phyloP scores from a whole-genome alignment of 2,113 vertebrate species.

The Neolamprologus tretocephalus region DNA sequence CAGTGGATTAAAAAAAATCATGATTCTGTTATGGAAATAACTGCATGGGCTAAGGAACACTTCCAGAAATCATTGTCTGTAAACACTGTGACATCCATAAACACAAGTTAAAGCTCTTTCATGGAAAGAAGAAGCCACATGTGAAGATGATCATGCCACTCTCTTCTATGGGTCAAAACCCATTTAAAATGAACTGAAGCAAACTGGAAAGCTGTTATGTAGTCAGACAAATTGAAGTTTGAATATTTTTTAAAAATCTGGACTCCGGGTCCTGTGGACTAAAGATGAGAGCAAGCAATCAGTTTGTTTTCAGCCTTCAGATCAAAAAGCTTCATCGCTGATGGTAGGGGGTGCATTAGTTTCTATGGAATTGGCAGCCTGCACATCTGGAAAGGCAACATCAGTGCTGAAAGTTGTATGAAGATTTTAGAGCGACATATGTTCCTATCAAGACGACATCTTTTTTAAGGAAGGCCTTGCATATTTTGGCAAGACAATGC shows the following conservation, averaged over 20 bases:
- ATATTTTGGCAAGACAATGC: neutral
- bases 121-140: neutral
- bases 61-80: neutral
- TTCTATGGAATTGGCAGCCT: neutral
- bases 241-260: neutral
- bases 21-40: neutral
- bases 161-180: neutral
- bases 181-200: neutral
- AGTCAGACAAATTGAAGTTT: neutral
- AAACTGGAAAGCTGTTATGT: neutral
- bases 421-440: neutral
- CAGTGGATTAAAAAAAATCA: neutral
- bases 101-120: neutral
- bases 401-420: neutral
- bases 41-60: neutral
- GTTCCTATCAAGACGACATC: neutral
- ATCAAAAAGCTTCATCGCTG: neutral
- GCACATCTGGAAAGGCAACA: neutral
- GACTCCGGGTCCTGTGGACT: neutral
- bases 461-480: neutral
- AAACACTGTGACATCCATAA: neutral
- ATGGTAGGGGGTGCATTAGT: neutral
- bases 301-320: neutral
- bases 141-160: neutral
- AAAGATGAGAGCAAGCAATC: neutral